Evolutionary conservation across 2,888 invertebrate genomes (phyloP), one percentile per base, ranked within the genome.

Genomic region (Limnephilus marmoratus): DNA sequence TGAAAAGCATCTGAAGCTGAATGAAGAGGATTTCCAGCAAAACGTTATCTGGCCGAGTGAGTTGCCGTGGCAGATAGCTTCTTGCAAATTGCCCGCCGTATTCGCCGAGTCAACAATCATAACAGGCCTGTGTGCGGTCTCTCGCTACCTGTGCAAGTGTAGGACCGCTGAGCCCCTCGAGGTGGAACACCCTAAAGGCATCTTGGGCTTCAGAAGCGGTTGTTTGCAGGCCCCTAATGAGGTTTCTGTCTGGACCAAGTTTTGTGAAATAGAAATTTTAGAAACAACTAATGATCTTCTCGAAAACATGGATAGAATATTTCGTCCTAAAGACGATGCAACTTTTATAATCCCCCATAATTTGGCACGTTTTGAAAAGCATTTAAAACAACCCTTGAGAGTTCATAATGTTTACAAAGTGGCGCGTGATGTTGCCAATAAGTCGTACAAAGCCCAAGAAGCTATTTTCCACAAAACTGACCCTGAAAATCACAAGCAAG

Each of bases 171-270:
- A 13, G 12, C 68, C 95, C 97, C 86, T 95, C 97, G 15, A 96
- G 97, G 94, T 95, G 97, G 12, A 95, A 97, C 95, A 95, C 90
- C 96, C 96, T 85, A 96, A 96, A 90, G 95, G 96, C 34, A 95
- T 98, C 83, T 95, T 98, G 24, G 98, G 98, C 1, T 99, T 98
- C 94, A 97, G 98, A 93, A 97, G 97, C 93, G 97, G 98, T 90
- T 98, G 98, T 94, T 95, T 99, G 24, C 96, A 98, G 94, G 97
- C 98, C 2, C 98, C 98, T 90, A 97, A 98, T 45, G 98, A 98
- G 95, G 97, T 97, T 13, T 98, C 98, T 13, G 96, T 98, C 81
- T 99, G 99, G 99, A 99, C 99, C 0, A 98, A 98, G 94, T 98
- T 98, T 95, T 99, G 99, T 96, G 99, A 99, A 96, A 96, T 98